These are phyloP conservation scores for Arremon aurantiirostris DNA, from an alignment of 2,797 vertebrate species.

Conservation along the genomic window DNA sequence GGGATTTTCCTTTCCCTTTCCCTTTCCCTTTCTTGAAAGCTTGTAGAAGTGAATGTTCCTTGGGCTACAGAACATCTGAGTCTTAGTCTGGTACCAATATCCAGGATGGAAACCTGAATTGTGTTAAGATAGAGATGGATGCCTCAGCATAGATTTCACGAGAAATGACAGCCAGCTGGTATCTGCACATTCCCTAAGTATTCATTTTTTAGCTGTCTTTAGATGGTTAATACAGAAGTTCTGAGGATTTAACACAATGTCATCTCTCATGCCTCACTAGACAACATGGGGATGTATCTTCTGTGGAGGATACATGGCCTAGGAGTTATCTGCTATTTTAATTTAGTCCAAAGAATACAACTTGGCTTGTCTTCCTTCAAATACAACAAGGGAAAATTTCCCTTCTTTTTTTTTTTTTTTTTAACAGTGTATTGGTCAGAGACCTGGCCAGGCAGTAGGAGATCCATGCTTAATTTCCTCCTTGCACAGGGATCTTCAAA, in stretches of 20 bases:
- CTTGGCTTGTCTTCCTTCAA: background rate
- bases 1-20: background rate
- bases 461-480: constrained; percentile 5
- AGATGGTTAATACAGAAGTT: background rate
- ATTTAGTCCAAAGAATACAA: background rate
- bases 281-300: background rate
- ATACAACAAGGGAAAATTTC: background rate
- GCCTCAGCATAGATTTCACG: background rate
- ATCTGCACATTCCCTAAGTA: background rate
- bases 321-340: background rate
- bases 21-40: background rate
- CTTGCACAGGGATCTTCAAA: background rate
- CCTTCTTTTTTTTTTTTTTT: background rate
- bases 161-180: background rate
- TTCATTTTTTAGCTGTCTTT: background rate
- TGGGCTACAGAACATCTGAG: background rate
- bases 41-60: background rate
- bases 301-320: background rate
- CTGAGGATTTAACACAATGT: background rate
- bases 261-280: background rate
- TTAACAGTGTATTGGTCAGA: background rate
- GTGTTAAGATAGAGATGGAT: background rate
- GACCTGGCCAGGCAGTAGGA: background rate
- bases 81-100: background rate
- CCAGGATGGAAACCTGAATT: background rate